A percentile compares a stretch with the other conserved stretches of the same genome.
phyloP scores from a whole-genome alignment of 2,888 invertebrate species.

The Liposcelis brunnea region DNA sequence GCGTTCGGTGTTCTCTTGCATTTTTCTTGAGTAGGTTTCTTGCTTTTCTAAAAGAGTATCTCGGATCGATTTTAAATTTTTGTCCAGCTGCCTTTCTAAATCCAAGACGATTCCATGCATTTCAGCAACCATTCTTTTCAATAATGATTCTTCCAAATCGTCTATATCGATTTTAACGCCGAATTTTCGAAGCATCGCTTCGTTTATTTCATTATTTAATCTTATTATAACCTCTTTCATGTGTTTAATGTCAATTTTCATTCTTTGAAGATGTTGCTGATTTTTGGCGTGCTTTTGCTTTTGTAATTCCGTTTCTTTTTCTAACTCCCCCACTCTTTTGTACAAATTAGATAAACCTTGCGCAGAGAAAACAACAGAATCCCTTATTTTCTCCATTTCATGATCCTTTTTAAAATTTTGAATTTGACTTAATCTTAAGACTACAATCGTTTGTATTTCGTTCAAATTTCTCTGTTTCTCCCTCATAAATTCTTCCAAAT shows the following conservation, averaged over 20 bases:
- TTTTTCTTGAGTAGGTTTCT: background rate
- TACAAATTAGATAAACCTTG: slow-evolving; percentile 37
- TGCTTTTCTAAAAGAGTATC: slow-evolving; percentile 2
- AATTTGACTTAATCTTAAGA: slow-evolving; percentile 52
- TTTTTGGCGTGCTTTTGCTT: slow-evolving; percentile 45
- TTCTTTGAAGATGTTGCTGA: slow-evolving; percentile 46
- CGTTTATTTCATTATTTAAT: slow-evolving; percentile 34
- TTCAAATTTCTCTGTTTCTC: slow-evolving; percentile 63
- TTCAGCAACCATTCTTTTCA: slow-evolving; percentile 35
- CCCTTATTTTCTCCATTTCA: slow-evolving; percentile 27
- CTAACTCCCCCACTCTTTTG: slow-evolving; percentile 42
- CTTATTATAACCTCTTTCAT: slow-evolving; percentile 42
- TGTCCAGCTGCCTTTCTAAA: slow-evolving; percentile 28
- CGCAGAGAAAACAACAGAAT: slow-evolving; percentile 43
- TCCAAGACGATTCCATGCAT: slow-evolving; percentile 32
- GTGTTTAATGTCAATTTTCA: slow-evolving; percentile 47
- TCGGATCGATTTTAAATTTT: slow-evolving; percentile 23
- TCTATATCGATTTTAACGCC: slow-evolving; percentile 34
- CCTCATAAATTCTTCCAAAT: slow-evolving; percentile 38
- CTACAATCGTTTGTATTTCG: slow-evolving; percentile 49
- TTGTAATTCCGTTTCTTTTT: slow-evolving; percentile 44
- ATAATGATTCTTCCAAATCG: slow-evolving; percentile 35
- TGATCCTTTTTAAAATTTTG: slow-evolving; percentile 34
- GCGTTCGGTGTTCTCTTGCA: slow-evolving; percentile 7
- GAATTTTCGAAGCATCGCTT: slow-evolving; percentile 37